phyloP scores from a whole-genome alignment of 1,140 invertebrate species.

The Lysiphlebus fabarum region DNA sequence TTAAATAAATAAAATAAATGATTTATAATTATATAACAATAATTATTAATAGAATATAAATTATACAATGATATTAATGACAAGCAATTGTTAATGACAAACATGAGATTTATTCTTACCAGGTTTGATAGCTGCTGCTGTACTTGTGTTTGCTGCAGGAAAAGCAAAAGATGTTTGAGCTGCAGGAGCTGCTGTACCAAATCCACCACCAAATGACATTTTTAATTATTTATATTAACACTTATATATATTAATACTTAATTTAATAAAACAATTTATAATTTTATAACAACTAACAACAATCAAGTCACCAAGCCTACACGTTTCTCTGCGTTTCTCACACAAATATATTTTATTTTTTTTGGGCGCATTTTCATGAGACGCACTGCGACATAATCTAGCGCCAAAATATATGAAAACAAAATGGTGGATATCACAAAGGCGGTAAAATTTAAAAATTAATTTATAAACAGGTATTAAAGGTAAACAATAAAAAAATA shows the following conservation, averaged over 20 bases:
- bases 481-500: too few relatives aligned
- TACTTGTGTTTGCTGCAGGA: conserved; percentile 33
- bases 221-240: conserved; percentile 18
- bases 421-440: too few relatives aligned
- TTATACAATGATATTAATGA: background rate
- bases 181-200: conserved; percentile 40
- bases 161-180: conserved; percentile 43
- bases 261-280: background rate
- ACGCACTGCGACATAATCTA: too few relatives aligned
- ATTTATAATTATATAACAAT: conserved; percentile 1
- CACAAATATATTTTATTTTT: too few relatives aligned
- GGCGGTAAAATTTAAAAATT: too few relatives aligned
- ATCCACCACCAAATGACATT: conserved; percentile 49
- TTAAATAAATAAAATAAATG: background rate
- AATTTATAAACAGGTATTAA: too few relatives aligned
- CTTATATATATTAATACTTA: conserved; percentile 5
- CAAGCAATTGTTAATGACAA: conserved; percentile 34
- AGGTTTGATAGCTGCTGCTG: conserved; percentile 44
- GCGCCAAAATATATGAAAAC: too few relatives aligned
- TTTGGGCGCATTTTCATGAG: too few relatives aligned
- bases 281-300: too few relatives aligned
- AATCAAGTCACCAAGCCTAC: too few relatives aligned
- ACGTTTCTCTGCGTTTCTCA: too few relatives aligned
- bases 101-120: conserved; percentile 31
- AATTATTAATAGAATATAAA: background rate